Percentiles rank a stretch among this genome's conserved stretches.
Evolutionary conservation across 2,113 vertebrate species (phyloP).

Genomic region (Piaya cayana): DNA sequence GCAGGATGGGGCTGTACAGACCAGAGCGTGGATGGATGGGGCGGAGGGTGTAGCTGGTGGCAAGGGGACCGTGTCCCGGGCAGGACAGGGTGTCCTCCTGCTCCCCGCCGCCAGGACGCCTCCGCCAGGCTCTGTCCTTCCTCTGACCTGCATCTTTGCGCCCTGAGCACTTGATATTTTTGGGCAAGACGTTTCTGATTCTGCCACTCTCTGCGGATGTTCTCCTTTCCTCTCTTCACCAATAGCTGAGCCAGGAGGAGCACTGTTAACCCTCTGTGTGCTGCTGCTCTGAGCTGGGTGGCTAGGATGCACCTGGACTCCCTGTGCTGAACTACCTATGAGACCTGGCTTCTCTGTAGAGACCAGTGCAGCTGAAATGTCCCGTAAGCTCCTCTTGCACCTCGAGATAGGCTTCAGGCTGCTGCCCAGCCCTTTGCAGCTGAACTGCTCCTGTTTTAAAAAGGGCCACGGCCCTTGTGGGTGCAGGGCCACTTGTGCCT

Average conservation of each 20-base stretch:
- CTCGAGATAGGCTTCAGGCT: neutral
- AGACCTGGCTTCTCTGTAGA: neutral
- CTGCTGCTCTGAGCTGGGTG: neutral
- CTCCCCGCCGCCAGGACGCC: neutral
- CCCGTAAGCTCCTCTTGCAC: neutral
- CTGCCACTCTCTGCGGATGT: neutral
- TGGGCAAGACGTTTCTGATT: neutral
- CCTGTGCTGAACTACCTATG: neutral
- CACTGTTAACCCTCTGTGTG: conserved; percentile 1
- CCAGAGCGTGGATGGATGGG: neutral
- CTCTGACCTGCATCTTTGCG: neutral
- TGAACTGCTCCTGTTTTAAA: neutral
- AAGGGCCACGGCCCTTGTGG: neutral
- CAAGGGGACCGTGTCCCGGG: neutral
- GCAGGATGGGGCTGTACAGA: neutral
- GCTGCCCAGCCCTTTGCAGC: neutral
- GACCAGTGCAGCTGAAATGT: neutral
- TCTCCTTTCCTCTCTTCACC: neutral
- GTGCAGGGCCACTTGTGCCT: neutral
- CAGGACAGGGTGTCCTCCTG: neutral
- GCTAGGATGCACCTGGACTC: neutral
- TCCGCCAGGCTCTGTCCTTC: neutral
- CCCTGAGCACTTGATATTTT: neutral
- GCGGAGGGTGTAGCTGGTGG: neutral
- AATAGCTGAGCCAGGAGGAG: neutral